phyloP scores from a whole-genome alignment of 2,113 vertebrate species.

The Lonchura striata region DNA sequence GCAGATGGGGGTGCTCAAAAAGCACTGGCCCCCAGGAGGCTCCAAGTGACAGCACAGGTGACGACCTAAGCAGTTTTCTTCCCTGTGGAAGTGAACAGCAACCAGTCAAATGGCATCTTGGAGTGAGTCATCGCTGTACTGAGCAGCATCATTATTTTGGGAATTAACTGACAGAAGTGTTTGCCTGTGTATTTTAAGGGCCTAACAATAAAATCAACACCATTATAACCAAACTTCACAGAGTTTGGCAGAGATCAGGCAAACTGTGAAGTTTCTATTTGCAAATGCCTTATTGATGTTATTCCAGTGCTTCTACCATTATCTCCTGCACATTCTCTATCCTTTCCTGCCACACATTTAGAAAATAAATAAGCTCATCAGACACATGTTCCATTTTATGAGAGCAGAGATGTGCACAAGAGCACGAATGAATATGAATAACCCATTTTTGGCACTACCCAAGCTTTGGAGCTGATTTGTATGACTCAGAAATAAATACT shows the following conservation, averaged over 20 bases:
- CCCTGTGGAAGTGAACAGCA: neutral
- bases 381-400: constrained; percentile 35
- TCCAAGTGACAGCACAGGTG: neutral
- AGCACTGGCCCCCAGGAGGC: neutral
- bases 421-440: constrained; percentile 59
- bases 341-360: constrained; percentile 45
- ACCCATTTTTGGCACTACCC: constrained; percentile 40
- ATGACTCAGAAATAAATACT: constrained; percentile 61
- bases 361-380: constrained; percentile 64
- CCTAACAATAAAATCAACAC: neutral
- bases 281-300: constrained; percentile 29
- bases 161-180: neutral
- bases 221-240: neutral
- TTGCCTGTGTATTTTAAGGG: neutral
- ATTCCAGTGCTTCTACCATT: constrained; percentile 22
- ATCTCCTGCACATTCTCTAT: constrained; percentile 1
- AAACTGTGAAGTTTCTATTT: neutral
- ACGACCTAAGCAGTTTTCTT: neutral
- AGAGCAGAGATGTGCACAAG: constrained; percentile 41
- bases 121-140: neutral
- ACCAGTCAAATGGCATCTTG: neutral
- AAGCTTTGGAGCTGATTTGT: constrained; percentile 43
- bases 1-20: neutral
- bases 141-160: constrained; percentile 16
- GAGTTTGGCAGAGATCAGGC: neutral